Evolutionary conservation across 2,113 vertebrate species (phyloP).

Genomic region (Rallus limicola): DNA sequence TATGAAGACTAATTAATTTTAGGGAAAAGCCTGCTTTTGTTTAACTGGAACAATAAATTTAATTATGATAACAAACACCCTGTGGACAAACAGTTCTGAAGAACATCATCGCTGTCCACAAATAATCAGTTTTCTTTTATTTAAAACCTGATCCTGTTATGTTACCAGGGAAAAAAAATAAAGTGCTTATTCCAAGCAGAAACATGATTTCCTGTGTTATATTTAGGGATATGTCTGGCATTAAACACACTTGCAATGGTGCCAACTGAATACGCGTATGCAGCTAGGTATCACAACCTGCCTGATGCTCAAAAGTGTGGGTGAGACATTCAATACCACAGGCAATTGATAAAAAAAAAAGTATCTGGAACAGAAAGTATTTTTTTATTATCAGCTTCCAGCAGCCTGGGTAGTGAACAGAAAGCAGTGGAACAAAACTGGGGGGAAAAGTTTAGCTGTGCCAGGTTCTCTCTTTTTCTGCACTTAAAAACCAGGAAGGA

Average conservation of each 20-base stretch:
- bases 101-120: constrained; percentile 17
- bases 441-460: neutral
- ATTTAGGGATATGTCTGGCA: neutral
- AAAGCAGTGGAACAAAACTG: neutral
- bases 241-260: neutral
- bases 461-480: neutral
- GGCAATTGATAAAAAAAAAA: neutral
- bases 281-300: neutral
- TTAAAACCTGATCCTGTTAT: neutral
- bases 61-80: constrained; percentile 42
- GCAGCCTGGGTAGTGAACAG: neutral
- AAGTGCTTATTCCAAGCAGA: neutral
- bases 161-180: neutral
- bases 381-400: neutral
- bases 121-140: constrained; percentile 25
- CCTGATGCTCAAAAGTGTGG: neutral
- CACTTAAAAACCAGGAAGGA: neutral
- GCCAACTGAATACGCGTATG: neutral
- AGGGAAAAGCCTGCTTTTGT: constrained; percentile 44
- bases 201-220: neutral
- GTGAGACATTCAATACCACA: neutral
- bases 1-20: constrained; percentile 54
- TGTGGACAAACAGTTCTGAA: constrained; percentile 34
- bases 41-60: constrained; percentile 50
- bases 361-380: neutral